Percentiles rank a stretch among this genome's conserved stretches.
These are phyloP conservation scores for Genyomyrus donnyi DNA, from an alignment of 2,113 vertebrate species.

Conservation along the genomic window DNA sequence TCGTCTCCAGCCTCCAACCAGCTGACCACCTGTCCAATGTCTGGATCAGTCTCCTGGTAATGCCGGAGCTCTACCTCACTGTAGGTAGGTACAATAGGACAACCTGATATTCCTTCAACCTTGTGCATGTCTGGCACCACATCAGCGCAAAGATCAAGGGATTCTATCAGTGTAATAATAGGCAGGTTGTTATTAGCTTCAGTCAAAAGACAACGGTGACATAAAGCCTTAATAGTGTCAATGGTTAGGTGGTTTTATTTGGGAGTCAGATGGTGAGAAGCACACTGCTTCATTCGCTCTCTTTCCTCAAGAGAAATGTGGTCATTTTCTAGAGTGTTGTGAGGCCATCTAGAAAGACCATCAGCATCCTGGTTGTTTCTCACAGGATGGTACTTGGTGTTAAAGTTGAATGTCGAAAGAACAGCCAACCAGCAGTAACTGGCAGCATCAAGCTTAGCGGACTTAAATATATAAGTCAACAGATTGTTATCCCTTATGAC, in stretches of 20 bases:
- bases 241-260: background rate
- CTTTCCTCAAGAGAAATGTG: background rate
- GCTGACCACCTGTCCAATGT: too few relatives aligned
- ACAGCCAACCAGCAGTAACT: background rate
- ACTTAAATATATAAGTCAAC: too few relatives aligned
- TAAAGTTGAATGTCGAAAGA: background rate
- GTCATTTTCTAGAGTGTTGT: background rate
- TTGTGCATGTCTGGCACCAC: background rate
- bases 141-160: background rate
- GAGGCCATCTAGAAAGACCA: background rate
- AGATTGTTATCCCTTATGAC: background rate
- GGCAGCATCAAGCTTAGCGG: too few relatives aligned
- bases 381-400: background rate
- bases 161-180: background rate
- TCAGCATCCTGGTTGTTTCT: background rate
- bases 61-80: too few relatives aligned
- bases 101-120: background rate
- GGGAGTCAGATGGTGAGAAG: background rate
- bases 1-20: too few relatives aligned
- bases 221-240: background rate
- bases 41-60: too few relatives aligned
- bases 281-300: background rate
- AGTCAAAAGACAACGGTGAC: background rate
- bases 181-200: background rate
- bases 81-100: too few relatives aligned